Conservation (phyloP, 2,888 invertebrate species). For the Sphecodes monilicornis region DNA sequence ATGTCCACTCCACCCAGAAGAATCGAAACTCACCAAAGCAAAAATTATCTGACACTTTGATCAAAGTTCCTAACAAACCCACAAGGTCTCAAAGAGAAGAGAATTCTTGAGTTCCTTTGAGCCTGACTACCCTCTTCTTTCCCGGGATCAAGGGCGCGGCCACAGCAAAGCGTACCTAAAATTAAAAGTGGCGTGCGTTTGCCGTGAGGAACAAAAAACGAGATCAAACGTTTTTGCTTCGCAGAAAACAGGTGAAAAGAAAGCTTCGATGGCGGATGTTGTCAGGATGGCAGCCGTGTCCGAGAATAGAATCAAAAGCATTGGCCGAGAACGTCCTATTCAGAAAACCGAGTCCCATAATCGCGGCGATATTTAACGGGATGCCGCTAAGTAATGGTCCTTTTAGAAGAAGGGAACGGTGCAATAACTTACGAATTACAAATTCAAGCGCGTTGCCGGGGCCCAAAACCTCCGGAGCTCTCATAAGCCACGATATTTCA, state of each 20-base stretch:
- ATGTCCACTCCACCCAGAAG: neutral
- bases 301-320: constrained; percentile 53
- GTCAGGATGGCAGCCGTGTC: constrained; percentile 32
- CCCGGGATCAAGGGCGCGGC: neutral
- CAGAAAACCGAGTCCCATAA: constrained; percentile 52
- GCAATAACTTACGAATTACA: constrained; percentile 76
- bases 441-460: constrained; percentile 68
- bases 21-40: neutral
- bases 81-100: neutral
- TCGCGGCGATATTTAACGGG: constrained; percentile 71
- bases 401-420: constrained; percentile 69
- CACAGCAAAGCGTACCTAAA: neutral
- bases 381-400: constrained; percentile 68
- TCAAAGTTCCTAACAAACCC: neutral
- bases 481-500: constrained; percentile 76
- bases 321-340: constrained; percentile 25
- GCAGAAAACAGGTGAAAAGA: constrained; percentile 29
- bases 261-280: neutral
- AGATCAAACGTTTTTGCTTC: neutral
- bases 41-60: neutral
- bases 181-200: neutral
- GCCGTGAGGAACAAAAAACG: neutral
- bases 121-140: neutral
- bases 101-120: neutral
- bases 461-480: constrained; percentile 50